These are phyloP conservation scores for Ischnus inquisitorius DNA, from an alignment of 2,888 invertebrate species.

Conservation along the genomic window DNA sequence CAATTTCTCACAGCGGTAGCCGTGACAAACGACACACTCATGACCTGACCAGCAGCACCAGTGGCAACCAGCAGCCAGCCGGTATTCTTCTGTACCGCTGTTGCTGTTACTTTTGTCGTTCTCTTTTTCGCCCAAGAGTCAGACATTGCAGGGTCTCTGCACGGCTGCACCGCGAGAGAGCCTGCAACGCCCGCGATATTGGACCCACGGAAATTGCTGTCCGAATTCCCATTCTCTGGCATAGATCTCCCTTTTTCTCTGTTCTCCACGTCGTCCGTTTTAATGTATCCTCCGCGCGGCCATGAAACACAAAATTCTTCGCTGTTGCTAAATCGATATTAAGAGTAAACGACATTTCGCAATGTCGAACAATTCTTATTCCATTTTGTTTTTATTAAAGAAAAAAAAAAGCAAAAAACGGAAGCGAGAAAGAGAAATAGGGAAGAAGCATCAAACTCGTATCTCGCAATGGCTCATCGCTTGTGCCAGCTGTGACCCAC, in stretches of 20 bases:
- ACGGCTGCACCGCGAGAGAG: conserved; percentile 1
- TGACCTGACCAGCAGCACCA: conserved; percentile 44
- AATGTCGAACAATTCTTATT: background rate
- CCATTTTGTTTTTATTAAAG: background rate
- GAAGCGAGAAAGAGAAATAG: background rate
- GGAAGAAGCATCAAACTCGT: background rate
- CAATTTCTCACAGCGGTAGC: conserved; percentile 57
- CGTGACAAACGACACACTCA: conserved; percentile 62
- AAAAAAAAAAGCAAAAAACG: no score
- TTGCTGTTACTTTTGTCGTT: conserved; percentile 24
- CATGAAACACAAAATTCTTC: background rate
- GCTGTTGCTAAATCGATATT: background rate
- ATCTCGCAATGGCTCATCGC: background rate
- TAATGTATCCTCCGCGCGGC: background rate
- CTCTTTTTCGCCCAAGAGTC: conserved; percentile 17
- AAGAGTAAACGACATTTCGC: conserved; percentile 5
- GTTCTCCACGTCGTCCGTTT: background rate
- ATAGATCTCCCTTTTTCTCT: background rate
- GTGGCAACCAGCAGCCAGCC: background rate
- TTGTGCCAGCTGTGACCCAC: background rate
- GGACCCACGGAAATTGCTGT: conserved; percentile 27
- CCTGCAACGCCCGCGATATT: conserved; percentile 37
- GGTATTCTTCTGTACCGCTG: conserved; percentile 22
- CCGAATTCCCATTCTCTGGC: conserved; percentile 25
- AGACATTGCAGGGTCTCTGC: conserved; percentile 8